Evolutionary conservation across 1,140 invertebrate genomes (phyloP).

Genomic region (Goniozus legneri): DNA sequence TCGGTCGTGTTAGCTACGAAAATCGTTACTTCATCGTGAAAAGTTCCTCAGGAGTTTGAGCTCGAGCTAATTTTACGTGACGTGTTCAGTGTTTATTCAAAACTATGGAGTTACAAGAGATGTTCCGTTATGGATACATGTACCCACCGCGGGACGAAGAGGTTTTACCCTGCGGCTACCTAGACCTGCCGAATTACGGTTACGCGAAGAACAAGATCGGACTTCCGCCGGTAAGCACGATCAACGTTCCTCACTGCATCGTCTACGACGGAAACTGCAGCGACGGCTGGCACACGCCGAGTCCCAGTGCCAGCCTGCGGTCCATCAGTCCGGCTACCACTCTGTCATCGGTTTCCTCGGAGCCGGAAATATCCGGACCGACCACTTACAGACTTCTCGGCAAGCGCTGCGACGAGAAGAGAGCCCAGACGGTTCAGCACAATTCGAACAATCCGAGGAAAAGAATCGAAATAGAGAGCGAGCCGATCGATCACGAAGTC

Average conservation of each 20-base stretch:
- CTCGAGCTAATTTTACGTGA: background rate
- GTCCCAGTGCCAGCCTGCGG: slow-evolving; percentile 57
- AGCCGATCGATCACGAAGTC: background rate
- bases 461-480: slow-evolving; percentile 16
- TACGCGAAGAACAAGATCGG: slow-evolving; percentile 21
- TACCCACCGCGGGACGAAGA: slow-evolving; percentile 43
- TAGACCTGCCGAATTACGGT: slow-evolving; percentile 39
- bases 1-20: slow-evolving; percentile 15
- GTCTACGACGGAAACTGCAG: slow-evolving; percentile 46
- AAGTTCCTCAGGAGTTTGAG: background rate
- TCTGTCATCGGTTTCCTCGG: slow-evolving; percentile 33
- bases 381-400: slow-evolving; percentile 6
- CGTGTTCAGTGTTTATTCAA: no score
- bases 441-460: slow-evolving; percentile 18
- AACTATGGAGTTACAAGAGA: slow-evolving; percentile 47
- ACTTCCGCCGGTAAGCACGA: slow-evolving; percentile 40
- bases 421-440: slow-evolving; percentile 1
- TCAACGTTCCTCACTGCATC: slow-evolving; percentile 35
- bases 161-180: slow-evolving; percentile 25
- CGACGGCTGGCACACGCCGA: slow-evolving; percentile 62
- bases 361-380: slow-evolving; percentile 26
- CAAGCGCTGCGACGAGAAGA: slow-evolving; percentile 3
- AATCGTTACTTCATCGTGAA: background rate
- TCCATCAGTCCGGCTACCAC: slow-evolving; percentile 55
- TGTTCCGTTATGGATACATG: slow-evolving; percentile 51